Evolutionary conservation across 64 coral and sea anemone species (phyloP).

Genomic region (Pachyseris speciosa): DNA sequence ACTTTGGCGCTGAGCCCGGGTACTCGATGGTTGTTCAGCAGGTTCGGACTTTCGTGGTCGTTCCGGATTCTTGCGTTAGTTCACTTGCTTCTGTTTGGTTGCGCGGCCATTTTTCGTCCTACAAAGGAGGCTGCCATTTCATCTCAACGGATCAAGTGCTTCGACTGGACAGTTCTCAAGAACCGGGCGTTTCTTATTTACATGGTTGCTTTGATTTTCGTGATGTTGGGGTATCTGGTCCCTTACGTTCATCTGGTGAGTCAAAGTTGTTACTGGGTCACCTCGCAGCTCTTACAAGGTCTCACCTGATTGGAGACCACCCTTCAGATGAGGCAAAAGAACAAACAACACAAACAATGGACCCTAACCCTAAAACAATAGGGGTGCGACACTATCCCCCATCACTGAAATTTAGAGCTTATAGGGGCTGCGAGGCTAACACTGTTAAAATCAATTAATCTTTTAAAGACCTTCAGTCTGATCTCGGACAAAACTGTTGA

Average conservation of each 20-base stretch:
- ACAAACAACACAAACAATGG: no score
- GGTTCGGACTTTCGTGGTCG: neutral
- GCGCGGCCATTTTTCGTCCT: neutral
- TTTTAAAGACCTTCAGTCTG: no score
- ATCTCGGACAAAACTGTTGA: no score
- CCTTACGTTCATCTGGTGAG: slow-evolving; percentile 12
- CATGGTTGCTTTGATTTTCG: neutral
- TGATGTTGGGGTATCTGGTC: neutral
- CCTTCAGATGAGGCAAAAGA: no score
- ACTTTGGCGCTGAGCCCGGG: neutral
- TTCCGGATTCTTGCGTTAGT: neutral
- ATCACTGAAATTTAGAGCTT: no score
- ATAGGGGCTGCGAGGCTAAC: no score
- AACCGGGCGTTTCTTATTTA: neutral
- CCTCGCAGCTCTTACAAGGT: no score
- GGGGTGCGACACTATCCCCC: no score
- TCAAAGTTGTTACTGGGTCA: neutral
- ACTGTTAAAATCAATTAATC: no score
- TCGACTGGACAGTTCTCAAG: neutral
- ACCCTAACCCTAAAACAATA: no score
- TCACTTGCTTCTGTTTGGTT: neutral
- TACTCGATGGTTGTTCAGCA: neutral
- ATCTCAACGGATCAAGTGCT: neutral
- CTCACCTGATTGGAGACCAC: no score
- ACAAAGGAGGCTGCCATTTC: neutral